Percentiles rank a stretch among this genome's conserved stretches.
Evolutionary conservation across 2,113 vertebrate species (phyloP).

Genomic region (Trogon melanurus): DNA sequence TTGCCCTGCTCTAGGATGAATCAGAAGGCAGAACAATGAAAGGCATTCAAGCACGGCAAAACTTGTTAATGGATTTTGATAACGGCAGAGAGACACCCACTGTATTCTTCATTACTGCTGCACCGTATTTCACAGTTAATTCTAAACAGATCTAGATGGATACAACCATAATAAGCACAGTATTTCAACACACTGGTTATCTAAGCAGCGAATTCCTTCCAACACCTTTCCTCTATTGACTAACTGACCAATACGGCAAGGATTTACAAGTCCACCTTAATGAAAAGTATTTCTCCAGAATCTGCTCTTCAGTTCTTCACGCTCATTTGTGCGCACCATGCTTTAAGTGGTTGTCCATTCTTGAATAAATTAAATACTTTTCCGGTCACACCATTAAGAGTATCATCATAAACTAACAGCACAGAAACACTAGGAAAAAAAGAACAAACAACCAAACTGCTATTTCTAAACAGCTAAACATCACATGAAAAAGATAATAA

Average conservation of each 20-base stretch:
- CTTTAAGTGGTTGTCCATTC: not conserved
- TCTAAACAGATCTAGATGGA: constrained; percentile 46
- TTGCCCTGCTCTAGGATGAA: constrained; percentile 40
- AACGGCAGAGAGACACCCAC: constrained; percentile 53
- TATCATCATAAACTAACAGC: not conserved
- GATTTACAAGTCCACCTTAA: not conserved
- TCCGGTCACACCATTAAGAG: not conserved
- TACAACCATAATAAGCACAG: constrained; percentile 20
- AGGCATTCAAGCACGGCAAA: constrained; percentile 65
- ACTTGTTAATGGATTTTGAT: constrained; percentile 58
- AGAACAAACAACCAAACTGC: not conserved
- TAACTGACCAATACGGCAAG: constrained; percentile 18
- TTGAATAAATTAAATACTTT: not conserved
- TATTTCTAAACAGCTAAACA: not conserved
- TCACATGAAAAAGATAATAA: not conserved
- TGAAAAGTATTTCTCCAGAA: not conserved
- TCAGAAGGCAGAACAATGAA: constrained; percentile 56
- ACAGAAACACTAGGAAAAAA: not conserved
- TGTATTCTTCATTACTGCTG: constrained; percentile 37
- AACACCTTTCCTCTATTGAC: constrained; percentile 13
- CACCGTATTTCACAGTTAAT: constrained; percentile 61
- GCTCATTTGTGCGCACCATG: not conserved
- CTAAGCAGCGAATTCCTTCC: constrained; percentile 23
- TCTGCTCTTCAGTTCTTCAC: not conserved
- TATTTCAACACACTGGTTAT: constrained; percentile 10